These are phyloP conservation scores for Chrysolina oricalcia DNA, from an alignment of 2,888 invertebrate species.

Conservation along the genomic window DNA sequence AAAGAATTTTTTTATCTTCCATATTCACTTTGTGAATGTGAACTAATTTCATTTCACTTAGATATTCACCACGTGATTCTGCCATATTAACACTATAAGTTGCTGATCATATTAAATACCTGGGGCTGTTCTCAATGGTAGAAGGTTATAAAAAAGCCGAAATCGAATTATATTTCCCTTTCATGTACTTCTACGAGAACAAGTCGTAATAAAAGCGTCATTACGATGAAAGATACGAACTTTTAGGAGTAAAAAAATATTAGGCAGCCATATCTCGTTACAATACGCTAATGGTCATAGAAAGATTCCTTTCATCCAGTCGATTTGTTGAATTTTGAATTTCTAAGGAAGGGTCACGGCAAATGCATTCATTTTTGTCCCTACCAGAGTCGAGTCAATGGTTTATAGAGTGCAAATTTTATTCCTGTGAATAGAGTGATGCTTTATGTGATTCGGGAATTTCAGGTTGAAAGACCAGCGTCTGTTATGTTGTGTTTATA, in stretches of 20 bases:
- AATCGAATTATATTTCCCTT: conserved; percentile 60
- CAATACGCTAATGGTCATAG: conserved; percentile 56
- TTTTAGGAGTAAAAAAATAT: conserved; percentile 55
- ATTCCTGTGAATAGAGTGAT: not conserved
- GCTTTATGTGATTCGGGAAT: not conserved
- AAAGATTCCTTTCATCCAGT: conserved; percentile 50
- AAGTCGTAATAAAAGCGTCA: conserved; percentile 62
- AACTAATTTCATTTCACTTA: too few species aligned
- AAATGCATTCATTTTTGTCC: not conserved
- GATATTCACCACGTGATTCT: too few species aligned
- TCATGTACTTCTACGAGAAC: conserved; percentile 57
- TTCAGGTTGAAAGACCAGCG: not conserved
- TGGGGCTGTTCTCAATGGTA: too few species aligned
- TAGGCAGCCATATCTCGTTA: conserved; percentile 52
- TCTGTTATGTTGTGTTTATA: not conserved
- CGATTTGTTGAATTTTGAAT: conserved; percentile 46
- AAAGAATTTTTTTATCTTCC: too few species aligned
- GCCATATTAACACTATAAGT: too few species aligned
- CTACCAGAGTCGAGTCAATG: not conserved
- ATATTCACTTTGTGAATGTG: too few species aligned
- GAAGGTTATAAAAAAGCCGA: conserved; percentile 57
- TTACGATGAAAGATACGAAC: conserved; percentile 57
- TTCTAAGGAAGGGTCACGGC: not conserved
- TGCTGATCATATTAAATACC: too few species aligned
- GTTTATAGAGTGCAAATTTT: not conserved